Evolutionary conservation across 2,113 vertebrate genomes (phyloP).

Genomic region (Garra rufa): DNA sequence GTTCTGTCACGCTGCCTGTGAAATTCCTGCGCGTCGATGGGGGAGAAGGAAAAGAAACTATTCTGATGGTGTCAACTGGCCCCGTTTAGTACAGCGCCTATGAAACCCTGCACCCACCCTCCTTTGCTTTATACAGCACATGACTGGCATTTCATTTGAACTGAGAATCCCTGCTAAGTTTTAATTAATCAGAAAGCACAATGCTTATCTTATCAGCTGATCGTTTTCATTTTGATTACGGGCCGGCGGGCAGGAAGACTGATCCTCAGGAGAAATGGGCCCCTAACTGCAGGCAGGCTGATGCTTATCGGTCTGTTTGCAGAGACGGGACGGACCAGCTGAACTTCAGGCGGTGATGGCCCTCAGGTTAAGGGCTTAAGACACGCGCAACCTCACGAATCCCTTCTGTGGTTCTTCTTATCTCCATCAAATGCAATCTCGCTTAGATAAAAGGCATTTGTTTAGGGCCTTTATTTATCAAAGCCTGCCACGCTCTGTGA

Average conservation of each 20-base stretch:
- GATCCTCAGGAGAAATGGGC: conserved; percentile 57
- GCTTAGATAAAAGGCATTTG: conserved; percentile 42
- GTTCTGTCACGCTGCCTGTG: conserved; percentile 49
- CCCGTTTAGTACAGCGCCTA: conserved; percentile 7
- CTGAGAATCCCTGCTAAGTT: conserved; percentile 57
- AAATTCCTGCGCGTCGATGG: conserved; percentile 13
- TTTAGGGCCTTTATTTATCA: conserved; percentile 39
- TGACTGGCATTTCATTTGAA: conserved; percentile 49
- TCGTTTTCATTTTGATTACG: conserved; percentile 71
- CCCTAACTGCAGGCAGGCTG: conserved; percentile 12
- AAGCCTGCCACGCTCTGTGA: background rate
- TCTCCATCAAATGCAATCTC: conserved; percentile 34
- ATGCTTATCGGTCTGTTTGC: conserved; percentile 43
- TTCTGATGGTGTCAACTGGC: conserved; percentile 9
- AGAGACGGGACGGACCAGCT: background rate
- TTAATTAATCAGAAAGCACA: conserved; percentile 76
- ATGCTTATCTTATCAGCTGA: conserved; percentile 78
- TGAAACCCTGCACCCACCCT: background rate
- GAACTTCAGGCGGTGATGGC: background rate
- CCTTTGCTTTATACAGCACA: background rate
- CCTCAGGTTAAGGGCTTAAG: conserved; percentile 36
- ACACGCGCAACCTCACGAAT: background rate
- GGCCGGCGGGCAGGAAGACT: conserved; percentile 63
- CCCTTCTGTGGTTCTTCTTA: conserved; percentile 5
- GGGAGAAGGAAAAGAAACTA: background rate